These are phyloP conservation scores for Argyresthia goedartella DNA, from an alignment of 2,888 invertebrate species.

Conservation along the genomic window DNA sequence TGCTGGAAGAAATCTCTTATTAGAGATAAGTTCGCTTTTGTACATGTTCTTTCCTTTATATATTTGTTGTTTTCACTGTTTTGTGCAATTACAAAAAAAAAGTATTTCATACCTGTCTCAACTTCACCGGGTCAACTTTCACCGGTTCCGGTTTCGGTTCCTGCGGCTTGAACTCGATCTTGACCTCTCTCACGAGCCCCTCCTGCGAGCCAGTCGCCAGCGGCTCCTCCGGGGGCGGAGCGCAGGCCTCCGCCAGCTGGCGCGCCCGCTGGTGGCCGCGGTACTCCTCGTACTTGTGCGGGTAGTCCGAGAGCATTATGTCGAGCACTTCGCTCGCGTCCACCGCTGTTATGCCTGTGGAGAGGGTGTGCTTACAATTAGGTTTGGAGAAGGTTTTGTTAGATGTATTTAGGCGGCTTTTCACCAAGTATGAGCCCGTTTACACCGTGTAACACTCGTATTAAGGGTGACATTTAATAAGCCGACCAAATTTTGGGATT, in stretches of 20 bases:
- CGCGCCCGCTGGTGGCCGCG: conserved; percentile 78
- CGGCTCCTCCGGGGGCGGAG: background rate
- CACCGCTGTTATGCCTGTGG: conserved; percentile 86
- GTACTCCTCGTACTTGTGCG: conserved; percentile 94
- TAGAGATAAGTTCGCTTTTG: too few species aligned
- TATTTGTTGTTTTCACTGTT: too few species aligned
- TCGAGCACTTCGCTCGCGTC: conserved; percentile 94
- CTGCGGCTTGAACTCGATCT: conserved; percentile 23
- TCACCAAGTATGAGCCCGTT: too few species aligned
- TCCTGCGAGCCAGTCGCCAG: too few species aligned
- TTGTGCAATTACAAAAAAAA: background rate
- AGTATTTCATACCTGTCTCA: conserved; percentile 37
- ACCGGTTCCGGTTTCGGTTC: conserved; percentile 20
- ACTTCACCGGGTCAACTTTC: conserved; percentile 41
- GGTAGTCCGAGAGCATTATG: conserved; percentile 95
- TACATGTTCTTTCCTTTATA: too few species aligned
- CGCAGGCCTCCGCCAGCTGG: too few species aligned
- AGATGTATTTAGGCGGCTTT: too few species aligned
- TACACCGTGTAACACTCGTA: background rate
- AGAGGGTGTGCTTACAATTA: too few species aligned
- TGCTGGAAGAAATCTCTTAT: too few species aligned
- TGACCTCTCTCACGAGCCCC: conserved; percentile 13
- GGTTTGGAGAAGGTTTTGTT: background rate
- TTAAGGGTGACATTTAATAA: too few species aligned
- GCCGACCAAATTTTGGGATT: too few species aligned